These are phyloP conservation scores for Nomada hirtipes DNA, from an alignment of 2,888 invertebrate species.

Conservation along the genomic window DNA sequence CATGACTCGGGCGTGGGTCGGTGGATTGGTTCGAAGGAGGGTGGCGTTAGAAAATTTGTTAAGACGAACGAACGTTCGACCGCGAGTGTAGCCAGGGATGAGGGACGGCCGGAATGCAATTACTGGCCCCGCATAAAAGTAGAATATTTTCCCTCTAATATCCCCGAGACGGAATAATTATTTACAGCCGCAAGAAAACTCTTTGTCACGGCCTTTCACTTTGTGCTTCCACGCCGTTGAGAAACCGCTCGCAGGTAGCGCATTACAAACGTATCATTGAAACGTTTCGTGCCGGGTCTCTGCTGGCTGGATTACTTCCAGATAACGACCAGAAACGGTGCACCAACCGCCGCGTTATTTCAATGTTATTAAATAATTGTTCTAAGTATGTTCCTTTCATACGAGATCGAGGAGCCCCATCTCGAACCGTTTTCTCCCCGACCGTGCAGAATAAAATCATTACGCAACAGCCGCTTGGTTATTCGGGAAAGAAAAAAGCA, in stretches of 20 bases:
- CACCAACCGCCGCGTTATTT: too few relatives aligned
- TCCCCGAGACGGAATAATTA: slow-evolving; percentile 51
- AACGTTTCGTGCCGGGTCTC: slow-evolving; percentile 7
- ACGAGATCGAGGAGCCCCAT: too few relatives aligned
- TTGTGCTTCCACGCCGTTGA: slow-evolving; percentile 6
- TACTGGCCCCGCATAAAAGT: slow-evolving; percentile 14
- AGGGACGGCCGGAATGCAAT: slow-evolving; percentile 45
- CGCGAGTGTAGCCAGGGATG: neutral
- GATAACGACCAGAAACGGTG: neutral
- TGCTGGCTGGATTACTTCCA: neutral
- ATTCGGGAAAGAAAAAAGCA: too few relatives aligned
- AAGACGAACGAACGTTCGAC: slow-evolving; percentile 44
- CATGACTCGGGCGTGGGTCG: neutral
- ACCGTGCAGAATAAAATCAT: too few relatives aligned
- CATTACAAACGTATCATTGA: slow-evolving; percentile 37
- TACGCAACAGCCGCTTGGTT: too few relatives aligned
- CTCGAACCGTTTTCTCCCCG: too few relatives aligned
- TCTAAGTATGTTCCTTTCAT: too few relatives aligned
- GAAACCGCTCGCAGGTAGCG: slow-evolving; percentile 36
- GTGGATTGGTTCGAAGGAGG: neutral
- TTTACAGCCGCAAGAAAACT: slow-evolving; percentile 46
- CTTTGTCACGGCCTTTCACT: slow-evolving; percentile 43
- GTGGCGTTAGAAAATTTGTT: slow-evolving; percentile 33
- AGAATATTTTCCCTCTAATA: slow-evolving; percentile 47
- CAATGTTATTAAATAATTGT: too few relatives aligned